A percentile compares a stretch with the other conserved stretches of the same genome.
phyloP scores from a whole-genome alignment of 2,797 vertebrate genomes.

The Cyclopterus lumpus region DNA sequence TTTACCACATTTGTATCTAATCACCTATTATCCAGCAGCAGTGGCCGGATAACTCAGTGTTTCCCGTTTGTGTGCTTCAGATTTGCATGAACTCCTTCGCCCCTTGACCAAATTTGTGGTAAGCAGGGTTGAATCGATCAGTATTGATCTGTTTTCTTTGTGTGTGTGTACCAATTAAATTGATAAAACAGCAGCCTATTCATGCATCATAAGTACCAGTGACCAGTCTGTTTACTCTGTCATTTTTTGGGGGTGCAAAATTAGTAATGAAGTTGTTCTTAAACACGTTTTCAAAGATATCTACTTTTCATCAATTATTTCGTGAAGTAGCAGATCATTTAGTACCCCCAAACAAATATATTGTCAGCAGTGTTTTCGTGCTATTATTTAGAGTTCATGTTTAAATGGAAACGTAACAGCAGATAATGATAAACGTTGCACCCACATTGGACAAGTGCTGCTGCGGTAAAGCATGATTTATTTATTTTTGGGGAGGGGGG shows the following conservation, averaged over 20 bases:
- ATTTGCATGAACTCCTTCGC: neutral
- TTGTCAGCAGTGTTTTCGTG: neutral
- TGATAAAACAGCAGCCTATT: neutral
- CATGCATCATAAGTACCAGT: neutral
- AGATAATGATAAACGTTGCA: conserved; percentile 1
- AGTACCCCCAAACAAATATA: neutral
- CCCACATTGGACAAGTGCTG: neutral
- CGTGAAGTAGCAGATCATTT: neutral
- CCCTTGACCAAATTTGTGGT: neutral
- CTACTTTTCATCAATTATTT: neutral
- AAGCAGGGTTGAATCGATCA: conserved; percentile 32
- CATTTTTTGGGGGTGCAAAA: neutral
- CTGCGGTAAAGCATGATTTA: neutral
- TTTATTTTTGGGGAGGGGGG: neutral
- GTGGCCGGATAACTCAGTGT: neutral
- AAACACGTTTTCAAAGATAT: neutral
- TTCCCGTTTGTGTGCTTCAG: neutral
- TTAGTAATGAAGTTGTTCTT: neutral
- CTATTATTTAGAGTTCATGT: neutral
- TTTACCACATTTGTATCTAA: neutral
- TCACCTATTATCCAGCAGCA: neutral
- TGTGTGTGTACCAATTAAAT: neutral
- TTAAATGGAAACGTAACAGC: neutral
- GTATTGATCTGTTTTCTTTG: conserved; percentile 42
- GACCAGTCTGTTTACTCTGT: neutral